Conservation (phyloP, 2,888 invertebrate genomes). For the Tanaodytes sp. region DNA sequence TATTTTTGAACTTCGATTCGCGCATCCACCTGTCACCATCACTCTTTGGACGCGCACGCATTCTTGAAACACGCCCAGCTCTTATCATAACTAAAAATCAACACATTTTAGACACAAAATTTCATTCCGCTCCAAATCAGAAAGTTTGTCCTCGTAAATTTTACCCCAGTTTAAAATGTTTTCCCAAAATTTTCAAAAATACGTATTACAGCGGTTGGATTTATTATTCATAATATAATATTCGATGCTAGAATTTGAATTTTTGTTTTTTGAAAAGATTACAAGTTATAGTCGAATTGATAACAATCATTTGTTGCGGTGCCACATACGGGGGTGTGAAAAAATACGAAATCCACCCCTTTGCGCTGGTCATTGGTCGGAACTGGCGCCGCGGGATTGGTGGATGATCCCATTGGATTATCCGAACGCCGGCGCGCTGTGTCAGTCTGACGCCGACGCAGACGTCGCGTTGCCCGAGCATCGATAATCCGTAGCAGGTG, state of each 20-base stretch:
- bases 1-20: constrained; percentile 61
- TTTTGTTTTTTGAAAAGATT: too few relatives aligned
- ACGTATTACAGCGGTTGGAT: too few relatives aligned
- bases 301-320: too few relatives aligned
- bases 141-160: too few relatives aligned
- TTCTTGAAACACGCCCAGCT: constrained; percentile 40
- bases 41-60: constrained; percentile 55
- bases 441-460: constrained; percentile 45
- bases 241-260: too few relatives aligned
- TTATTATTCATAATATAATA: too few relatives aligned
- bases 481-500: not conserved
- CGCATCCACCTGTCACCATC: constrained; percentile 67
- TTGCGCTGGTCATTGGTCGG: constrained; percentile 44
- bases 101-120: too few relatives aligned
- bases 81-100: constrained; percentile 45
- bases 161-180: too few relatives aligned
- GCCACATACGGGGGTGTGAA: constrained; percentile 32
- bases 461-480: constrained; percentile 24
- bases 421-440: constrained; percentile 62
- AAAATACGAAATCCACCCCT: constrained; percentile 41
- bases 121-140: too few relatives aligned
- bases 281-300: too few relatives aligned
- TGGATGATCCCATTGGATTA: constrained; percentile 73
- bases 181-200: too few relatives aligned
- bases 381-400: constrained; percentile 49